Conservation (phyloP, 2,113 vertebrate species). For the Spilogale gracilis region DNA sequence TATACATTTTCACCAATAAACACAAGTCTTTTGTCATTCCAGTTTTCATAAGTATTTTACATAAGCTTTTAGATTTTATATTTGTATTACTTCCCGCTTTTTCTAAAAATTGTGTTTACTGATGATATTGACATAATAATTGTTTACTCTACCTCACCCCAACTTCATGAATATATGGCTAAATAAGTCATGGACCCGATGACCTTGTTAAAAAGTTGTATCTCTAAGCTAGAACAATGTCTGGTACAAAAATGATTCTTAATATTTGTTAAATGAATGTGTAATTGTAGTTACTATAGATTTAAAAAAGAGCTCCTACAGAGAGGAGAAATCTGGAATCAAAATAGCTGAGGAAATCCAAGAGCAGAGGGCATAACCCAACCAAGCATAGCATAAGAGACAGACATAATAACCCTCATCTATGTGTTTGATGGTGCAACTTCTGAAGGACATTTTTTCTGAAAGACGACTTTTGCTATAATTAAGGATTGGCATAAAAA, state of each 20-base stretch:
- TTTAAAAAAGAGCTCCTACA: background rate
- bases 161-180: background rate
- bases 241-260: background rate
- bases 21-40: background rate
- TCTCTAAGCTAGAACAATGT: background rate
- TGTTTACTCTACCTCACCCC: background rate
- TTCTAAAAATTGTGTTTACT: background rate
- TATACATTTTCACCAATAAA: background rate
- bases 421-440: background rate
- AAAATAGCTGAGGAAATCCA: background rate
- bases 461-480: conserved; percentile 37
- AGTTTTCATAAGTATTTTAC: background rate
- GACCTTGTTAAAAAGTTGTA: background rate
- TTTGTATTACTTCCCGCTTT: background rate
- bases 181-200: background rate
- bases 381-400: background rate
- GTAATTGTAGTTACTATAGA: background rate
- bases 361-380: background rate
- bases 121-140: background rate
- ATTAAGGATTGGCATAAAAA: conserved; percentile 41
- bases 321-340: background rate
- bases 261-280: background rate
- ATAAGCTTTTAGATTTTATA: conserved; percentile 15
- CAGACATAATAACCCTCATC: background rate
- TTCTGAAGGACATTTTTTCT: background rate